Base-by-base conservation (phyloP, 2,888 invertebrate species). In the Scaptomyza parva region DNA sequence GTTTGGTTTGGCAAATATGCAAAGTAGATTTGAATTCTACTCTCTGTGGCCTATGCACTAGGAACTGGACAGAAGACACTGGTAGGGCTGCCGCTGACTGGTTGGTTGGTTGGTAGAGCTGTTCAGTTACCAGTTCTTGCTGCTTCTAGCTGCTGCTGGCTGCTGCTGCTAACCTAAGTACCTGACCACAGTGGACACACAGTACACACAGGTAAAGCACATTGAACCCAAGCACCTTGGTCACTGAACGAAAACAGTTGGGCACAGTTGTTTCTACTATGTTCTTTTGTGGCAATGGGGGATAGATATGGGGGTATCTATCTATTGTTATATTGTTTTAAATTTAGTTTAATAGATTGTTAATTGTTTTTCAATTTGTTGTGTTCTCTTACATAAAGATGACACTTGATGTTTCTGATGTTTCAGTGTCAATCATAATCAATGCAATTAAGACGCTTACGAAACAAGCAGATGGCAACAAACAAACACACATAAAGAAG, bases 161-260 rank as follows among this genome's bases (percentile, higher is more conserved):
- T 1, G 30, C 30, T 35, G 35, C 14, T 48, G 64, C 64, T 44
- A 51, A 51, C 72, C 68, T 74, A 73, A 73, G 72, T 73, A 74
- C 75, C 75, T 70, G 72, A 70, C 55, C 71, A 58, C 51, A 22
- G 47, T 61, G 72, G 63, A 77, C 60, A n/a, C n/a, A n/a, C n/a
- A n/a, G n/a, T n/a, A n/a, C n/a, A n/a, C n/a, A n/a, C n/a, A 83
- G 77, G 69, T 77, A 87, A 85, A 83, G 86, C 88, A 78, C 86
- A 87, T 83, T 87, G 86, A 87, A 87, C 86, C 64, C 80, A 64
- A 63, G 45, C 65, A 58, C 44, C 67, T 66, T 60, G 64, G 70
- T 62, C 70, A 70, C 59, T 74, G 70, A 74, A 69, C 73, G 69
- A 17, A 48, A 48, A 47, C 39, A 30, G 17, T 30, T 30, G 26